Base-by-base conservation (phyloP, 2,797 vertebrate species). In the Melopsittacus undulatus region DNA sequence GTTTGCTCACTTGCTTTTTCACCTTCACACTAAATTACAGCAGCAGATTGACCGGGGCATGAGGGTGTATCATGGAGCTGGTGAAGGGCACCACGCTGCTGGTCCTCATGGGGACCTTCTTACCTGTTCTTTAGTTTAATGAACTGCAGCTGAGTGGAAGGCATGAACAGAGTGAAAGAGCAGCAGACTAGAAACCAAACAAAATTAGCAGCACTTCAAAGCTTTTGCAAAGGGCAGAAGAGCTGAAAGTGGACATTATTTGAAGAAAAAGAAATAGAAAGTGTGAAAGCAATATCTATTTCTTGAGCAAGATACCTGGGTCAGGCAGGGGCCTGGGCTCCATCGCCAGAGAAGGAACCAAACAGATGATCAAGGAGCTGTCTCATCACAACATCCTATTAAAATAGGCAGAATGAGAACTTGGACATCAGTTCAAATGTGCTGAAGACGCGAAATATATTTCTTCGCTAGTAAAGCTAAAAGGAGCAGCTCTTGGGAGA, bases 21-120 rank as follows among this genome's bases (percentile, higher is more conserved):
- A 91, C 62, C 92, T 91, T 97, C 88, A 68, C 93, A 87, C 79
- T 89, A 87, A 96, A 92, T 72, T 91, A 90, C 88, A 94, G 59
- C 42, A 48, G 78, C n/a, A 45, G 81, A 94, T 52, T 90, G 90
- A 63, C 62, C 1, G 2, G 67, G 78, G 69, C 76, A 67, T 2
- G 19, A 15, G 5, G 66, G 62, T 38, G 87, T n/a, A 92, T 94
- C 51, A 93, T 46, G 26, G 73, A 89, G 46, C 36, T 13, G 29
- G 83, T 51, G 75, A 90, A 32, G 40, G 89, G 32, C 2, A 1
- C 24, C 45, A 48, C 0, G 7, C 48, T 82, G 54, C 56, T 0
- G 2, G 56, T 52, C 78, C 93, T 95, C 84, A 48, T 3, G 27
- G 81, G 75, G 79, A 89, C 83, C 63, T 84, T 86, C 77, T 80